These are phyloP conservation scores for Peromyscus leucopus DNA, from an alignment of 2,113 vertebrate genomes.

Conservation along the genomic window DNA sequence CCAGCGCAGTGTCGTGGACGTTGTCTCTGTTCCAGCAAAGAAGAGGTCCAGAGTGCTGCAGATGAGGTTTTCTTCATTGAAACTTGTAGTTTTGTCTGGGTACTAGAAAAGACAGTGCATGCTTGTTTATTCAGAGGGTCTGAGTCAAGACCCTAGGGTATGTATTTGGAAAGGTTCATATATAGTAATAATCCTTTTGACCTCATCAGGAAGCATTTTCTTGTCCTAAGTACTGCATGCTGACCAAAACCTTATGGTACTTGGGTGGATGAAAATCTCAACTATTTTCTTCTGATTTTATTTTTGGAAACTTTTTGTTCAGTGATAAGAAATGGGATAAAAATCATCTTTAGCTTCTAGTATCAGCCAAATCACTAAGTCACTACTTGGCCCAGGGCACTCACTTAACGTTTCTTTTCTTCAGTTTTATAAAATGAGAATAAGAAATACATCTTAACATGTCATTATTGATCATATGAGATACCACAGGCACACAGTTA, in stretches of 20 bases:
- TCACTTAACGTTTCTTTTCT: background rate
- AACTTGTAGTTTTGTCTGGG: constrained; percentile 72
- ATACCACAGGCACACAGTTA: background rate
- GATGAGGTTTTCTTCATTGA: constrained; percentile 85
- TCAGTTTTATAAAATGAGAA: background rate
- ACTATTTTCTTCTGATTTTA: background rate
- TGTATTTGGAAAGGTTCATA: background rate
- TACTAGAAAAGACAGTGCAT: constrained; percentile 40
- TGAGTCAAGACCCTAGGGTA: background rate
- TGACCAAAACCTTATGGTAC: background rate
- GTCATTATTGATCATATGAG: background rate
- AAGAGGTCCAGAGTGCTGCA: constrained; percentile 87
- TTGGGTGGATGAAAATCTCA: background rate
- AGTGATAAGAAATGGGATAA: background rate
- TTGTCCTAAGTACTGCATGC: background rate
- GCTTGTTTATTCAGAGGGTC: background rate
- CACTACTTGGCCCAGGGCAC: background rate
- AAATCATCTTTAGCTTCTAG: background rate
- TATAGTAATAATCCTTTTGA: background rate
- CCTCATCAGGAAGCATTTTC: background rate
- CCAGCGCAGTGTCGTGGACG: constrained; percentile 89
- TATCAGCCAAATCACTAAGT: background rate
- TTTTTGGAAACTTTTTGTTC: background rate
- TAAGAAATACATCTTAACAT: background rate
- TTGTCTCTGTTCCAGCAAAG: constrained; percentile 89